Percentiles rank a stretch among this genome's conserved stretches.
Conservation (phyloP, 2,797 vertebrate species). For the Anguilla marmorata region DNA sequence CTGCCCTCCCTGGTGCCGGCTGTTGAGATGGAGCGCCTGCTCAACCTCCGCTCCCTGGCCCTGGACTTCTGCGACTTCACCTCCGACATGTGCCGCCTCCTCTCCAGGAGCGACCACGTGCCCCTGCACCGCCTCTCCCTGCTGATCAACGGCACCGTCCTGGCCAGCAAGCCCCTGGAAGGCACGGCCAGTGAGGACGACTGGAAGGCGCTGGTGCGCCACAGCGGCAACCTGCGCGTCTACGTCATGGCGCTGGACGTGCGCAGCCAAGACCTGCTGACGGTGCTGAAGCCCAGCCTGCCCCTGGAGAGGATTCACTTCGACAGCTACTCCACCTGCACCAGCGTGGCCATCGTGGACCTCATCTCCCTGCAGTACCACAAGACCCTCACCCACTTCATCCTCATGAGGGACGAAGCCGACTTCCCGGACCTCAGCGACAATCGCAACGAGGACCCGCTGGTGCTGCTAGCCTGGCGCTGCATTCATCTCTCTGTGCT, state of each 20-base stretch:
- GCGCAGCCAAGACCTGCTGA: constrained; percentile 88
- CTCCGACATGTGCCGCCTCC: constrained; percentile 88
- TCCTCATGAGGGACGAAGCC: constrained; percentile 91
- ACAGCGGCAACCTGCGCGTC: constrained; percentile 89
- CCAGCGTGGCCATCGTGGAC: constrained; percentile 90
- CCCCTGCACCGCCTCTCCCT: constrained; percentile 95
- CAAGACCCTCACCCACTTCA: constrained; percentile 95
- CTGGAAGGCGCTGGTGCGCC: constrained; percentile 90
- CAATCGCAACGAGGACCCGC: constrained; percentile 93
- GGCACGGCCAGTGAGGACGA: constrained; percentile 89
- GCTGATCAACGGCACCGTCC: constrained; percentile 86
- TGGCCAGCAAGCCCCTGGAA: constrained; percentile 88
- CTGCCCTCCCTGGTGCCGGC: constrained; percentile 83
- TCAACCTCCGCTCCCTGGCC: constrained; percentile 86
- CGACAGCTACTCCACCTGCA: constrained; percentile 89
- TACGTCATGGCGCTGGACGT: constrained; percentile 97
- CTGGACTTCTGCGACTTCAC: constrained; percentile 97
- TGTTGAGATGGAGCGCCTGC: constrained; percentile 86
- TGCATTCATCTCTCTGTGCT: constrained; percentile 91
- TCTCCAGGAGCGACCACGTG: constrained; percentile 82
- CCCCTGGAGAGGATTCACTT: constrained; percentile 96
- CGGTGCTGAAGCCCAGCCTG: constrained; percentile 94
- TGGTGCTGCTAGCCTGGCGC: constrained; percentile 93
- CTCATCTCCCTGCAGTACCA: constrained; percentile 97
- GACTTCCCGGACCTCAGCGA: constrained; percentile 93